Evolutionary conservation across 2,113 vertebrate genomes (phyloP), one percentile per base, ranked within the genome.

Genomic region (Mus pahari): DNA sequence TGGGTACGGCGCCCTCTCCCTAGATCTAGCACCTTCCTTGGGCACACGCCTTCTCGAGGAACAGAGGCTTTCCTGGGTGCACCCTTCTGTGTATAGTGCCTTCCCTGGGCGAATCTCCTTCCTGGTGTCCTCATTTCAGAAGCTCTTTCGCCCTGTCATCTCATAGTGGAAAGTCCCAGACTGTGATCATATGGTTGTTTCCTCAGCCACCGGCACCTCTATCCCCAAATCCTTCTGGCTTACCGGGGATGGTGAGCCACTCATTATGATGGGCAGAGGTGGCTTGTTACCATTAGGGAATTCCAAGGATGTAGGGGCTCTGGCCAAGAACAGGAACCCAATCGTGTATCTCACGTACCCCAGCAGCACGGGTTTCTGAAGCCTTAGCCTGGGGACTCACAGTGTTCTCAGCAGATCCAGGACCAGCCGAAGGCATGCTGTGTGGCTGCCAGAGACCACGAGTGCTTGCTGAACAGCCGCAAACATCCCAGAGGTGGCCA

Each of bases 391-490:
- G 60, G 45, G 31, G 19, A 2, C 73, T 62, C 3, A 20, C 33
- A 7, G 89, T 45, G 13, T 13, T n/a, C 60, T 36, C 20, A 16
- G 73, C 20, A 50, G 89, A 36, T 3, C 60, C 20, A 24, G 60
- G 75, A 74, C 33, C 75, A 39, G 42, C 62, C 39, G 75, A 55
- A 91, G 42, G 45, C 12, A 6, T 50, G 31, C 53, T 48, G 8
- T 45, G 8, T 39, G 33, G 12, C n/a, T 39, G 74, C 22, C 33
- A 39, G 58, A n/a, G 33, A 12, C 48, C 42, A 36, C 0, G 9
- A n/a, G 45, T 4, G 19, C 39, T 70, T 12, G 12, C 11, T n/a
- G 22, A 8, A 31, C 14, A 53, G 13, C 7, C 5, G 4, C 0
- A 7, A 8, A 17, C 33, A 53, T n/a, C 16, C 42, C 33, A 28